A percentile compares a stretch with the other conserved stretches of the same genome.
Conservation (phyloP, 2,888 invertebrate genomes). For the Zootermopsis nevadensis region DNA sequence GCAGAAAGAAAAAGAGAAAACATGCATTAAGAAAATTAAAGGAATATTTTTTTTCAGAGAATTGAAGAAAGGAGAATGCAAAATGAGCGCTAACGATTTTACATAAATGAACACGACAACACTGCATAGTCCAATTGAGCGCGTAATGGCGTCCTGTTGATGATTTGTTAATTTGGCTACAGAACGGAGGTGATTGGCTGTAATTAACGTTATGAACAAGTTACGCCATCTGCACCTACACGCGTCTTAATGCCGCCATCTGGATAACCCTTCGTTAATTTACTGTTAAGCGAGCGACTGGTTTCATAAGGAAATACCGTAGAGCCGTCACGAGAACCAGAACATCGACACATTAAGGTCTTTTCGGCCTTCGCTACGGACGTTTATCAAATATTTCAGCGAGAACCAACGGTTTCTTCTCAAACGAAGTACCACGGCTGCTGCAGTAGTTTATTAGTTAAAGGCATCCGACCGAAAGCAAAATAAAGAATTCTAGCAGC, state of each 20-base stretch:
- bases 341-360: too few relatives aligned
- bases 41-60: background rate
- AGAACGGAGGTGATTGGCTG: background rate
- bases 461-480: too few relatives aligned
- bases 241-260: background rate
- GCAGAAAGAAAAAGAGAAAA: too few relatives aligned
- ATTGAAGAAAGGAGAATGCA: background rate
- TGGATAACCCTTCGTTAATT: background rate
- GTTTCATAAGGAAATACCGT: background rate
- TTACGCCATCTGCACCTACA: background rate
- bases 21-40: background rate
- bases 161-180: background rate
- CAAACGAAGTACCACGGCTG: too few relatives aligned
- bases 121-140: background rate
- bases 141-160: background rate
- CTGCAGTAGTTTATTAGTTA: too few relatives aligned
- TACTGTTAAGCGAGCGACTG: background rate
- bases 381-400: background rate
- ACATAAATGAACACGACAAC: background rate
- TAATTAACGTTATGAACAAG: background rate
- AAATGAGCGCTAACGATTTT: background rate
- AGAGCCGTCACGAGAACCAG: background rate
- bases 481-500: too few relatives aligned
- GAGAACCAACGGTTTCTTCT: background rate
- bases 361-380: background rate